Evolutionary conservation across 1,140 invertebrate species (phyloP).

Genomic region (Zaprionus inermis): DNA sequence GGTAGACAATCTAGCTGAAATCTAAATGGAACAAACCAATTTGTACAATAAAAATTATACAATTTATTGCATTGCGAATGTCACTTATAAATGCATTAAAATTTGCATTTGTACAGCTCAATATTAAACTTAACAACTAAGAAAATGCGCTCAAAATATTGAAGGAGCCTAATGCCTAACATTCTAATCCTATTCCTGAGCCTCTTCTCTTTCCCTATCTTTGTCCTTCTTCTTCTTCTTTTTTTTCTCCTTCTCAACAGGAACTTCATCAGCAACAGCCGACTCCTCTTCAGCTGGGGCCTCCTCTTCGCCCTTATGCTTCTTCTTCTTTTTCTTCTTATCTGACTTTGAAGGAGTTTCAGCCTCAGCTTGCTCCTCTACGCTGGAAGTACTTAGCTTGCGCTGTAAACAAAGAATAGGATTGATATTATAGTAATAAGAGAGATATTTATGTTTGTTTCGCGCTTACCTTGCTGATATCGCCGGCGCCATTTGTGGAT

Average conservation of each 20-base stretch:
- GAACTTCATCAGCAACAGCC: slow-evolving; percentile 65
- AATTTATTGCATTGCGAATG: slow-evolving; percentile 81
- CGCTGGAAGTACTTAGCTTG: slow-evolving; percentile 86
- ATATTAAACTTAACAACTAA: slow-evolving; percentile 64
- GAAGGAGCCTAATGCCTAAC: slow-evolving; percentile 46
- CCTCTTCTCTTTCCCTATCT: slow-evolving; percentile 85
- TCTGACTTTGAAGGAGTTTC: slow-evolving; percentile 85
- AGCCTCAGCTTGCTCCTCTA: slow-evolving; percentile 77
- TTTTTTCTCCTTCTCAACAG: slow-evolving; percentile 87
- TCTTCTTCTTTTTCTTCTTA: slow-evolving; percentile 88
- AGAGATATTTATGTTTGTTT: not conserved
- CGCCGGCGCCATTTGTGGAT: slow-evolving; percentile 45
- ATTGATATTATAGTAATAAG: not conserved
- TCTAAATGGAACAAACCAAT: slow-evolving; percentile 19
- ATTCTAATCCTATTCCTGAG: slow-evolving; percentile 59
- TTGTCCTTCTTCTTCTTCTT: slow-evolving; percentile 91
- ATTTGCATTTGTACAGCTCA: slow-evolving; percentile 45
- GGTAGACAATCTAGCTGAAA: slow-evolving; percentile 20
- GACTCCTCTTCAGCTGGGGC: slow-evolving; percentile 84
- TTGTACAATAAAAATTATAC: slow-evolving; percentile 66
- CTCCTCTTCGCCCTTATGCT: slow-evolving; percentile 85
- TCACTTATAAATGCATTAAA: slow-evolving; percentile 72
- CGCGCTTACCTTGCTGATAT: slow-evolving; percentile 49
- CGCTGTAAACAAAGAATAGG: slow-evolving; percentile 84
- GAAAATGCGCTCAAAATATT: slow-evolving; percentile 43